A percentile compares a stretch with the other conserved stretches of the same genome.
Conservation (phyloP, 2,797 vertebrate species). For the Artibeus lituratus region DNA sequence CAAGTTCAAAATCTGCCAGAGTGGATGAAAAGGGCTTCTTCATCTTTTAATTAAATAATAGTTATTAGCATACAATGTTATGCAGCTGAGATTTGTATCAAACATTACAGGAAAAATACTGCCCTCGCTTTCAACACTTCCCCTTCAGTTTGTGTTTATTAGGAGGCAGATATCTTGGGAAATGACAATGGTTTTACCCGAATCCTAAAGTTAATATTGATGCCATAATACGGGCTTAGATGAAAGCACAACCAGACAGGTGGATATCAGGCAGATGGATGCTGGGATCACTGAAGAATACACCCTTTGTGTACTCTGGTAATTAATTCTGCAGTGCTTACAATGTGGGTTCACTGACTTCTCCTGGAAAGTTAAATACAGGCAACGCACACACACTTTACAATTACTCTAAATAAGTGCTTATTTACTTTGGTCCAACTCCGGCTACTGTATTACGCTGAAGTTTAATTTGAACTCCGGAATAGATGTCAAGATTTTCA, state of each 20-base stretch:
- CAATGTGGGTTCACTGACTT: conserved; percentile 58
- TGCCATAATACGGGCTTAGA: conserved; percentile 72
- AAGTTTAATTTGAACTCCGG: conserved; percentile 67
- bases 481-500: conserved; percentile 68
- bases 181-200: conserved; percentile 70
- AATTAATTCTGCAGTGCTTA: conserved; percentile 76
- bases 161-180: conserved; percentile 78
- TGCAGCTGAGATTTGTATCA: conserved; percentile 60
- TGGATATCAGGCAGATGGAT: conserved; percentile 78
- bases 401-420: conserved; percentile 70
- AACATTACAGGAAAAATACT: conserved; percentile 69
- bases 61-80: conserved; percentile 80
- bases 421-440: conserved; percentile 69
- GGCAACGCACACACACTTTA: neutral
- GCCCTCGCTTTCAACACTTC: conserved; percentile 40
- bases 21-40: conserved; percentile 83
- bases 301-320: conserved; percentile 61
- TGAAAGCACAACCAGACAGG: conserved; percentile 76
- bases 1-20: conserved; percentile 89
- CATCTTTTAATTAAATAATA: conserved; percentile 87
- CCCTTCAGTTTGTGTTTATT: conserved; percentile 62
- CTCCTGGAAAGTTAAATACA: conserved; percentile 61
- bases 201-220: conserved; percentile 46
- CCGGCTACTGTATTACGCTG: conserved; percentile 42
- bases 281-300: conserved; percentile 77